phyloP scores from a whole-genome alignment of 2,888 invertebrate genomes.

The Lymantria dispar region DNA sequence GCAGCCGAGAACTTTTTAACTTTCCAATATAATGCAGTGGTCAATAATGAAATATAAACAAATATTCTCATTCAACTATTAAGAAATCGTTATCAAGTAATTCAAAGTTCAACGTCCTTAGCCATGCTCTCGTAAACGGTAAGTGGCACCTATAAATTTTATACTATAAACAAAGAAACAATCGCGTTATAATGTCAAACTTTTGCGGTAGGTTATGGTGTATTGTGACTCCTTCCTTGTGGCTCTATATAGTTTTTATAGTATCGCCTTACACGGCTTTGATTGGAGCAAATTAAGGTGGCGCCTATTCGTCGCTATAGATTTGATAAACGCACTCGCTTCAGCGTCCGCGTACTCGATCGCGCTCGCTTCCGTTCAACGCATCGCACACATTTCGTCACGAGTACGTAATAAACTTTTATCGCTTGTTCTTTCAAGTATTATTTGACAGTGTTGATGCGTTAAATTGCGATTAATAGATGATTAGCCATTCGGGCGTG shows the following conservation, averaged over 20 bases:
- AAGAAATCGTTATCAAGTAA: conserved; percentile 75
- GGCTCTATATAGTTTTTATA: conserved; percentile 39
- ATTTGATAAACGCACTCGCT: neutral
- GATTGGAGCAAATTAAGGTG: conserved; percentile 39
- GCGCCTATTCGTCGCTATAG: conserved; percentile 38
- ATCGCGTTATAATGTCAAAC: conserved; percentile 66
- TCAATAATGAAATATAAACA: conserved; percentile 61
- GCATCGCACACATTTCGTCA: conserved; percentile 32
- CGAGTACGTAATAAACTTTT: conserved; percentile 59
- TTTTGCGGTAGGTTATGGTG: conserved; percentile 73
- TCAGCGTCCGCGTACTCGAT: neutral
- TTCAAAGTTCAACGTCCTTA: conserved; percentile 72
- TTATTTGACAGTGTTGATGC: conserved; percentile 75
- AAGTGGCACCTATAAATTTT: conserved; percentile 60
- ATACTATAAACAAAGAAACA: conserved; percentile 77
- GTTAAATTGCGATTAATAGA: conserved; percentile 76
- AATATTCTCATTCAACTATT: conserved; percentile 66
- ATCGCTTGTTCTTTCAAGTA: conserved; percentile 69
- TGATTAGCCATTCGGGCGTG: conserved; percentile 68
- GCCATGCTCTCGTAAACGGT: conserved; percentile 57
- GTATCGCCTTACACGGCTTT: conserved; percentile 36
- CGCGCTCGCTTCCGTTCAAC: conserved; percentile 7
- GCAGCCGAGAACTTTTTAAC: conserved; percentile 25
- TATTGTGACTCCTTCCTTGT: conserved; percentile 60
- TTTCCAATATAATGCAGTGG: conserved; percentile 40